Base-by-base conservation (phyloP, 2,888 invertebrate genomes). In the Crepidodera aurea region DNA sequence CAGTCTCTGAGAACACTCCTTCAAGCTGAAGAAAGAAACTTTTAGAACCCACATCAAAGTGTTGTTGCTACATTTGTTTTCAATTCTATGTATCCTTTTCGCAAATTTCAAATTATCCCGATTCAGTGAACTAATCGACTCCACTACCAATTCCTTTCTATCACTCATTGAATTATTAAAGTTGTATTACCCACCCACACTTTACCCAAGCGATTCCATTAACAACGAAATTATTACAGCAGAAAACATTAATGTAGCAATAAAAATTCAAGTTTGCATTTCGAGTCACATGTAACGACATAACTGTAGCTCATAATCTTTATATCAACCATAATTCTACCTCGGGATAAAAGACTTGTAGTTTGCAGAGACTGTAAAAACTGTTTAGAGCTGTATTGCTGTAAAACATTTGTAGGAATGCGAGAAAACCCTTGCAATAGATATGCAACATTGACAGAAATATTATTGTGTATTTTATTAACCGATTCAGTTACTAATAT, bases 251-350 rank as follows among this genome's bases (percentile, higher is more conserved):
- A 56, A 62, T 62, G 50, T 46, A 44, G 59, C 59, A 29, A 59
- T 59, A 63, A 63, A 54, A 55, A 55, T 59, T 51, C 54, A 60
- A 46, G 61, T 66, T 66, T 64, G 66, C 66, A 66, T 66, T 58
- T 57, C 56, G 50, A 40, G 48, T 32, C 44, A 60, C 55, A 60
- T 58, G 55, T 58, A 62, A 54, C 62, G 56, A 58, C 60, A 51
- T 62, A 62, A 62, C 61, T 62, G 61, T 62, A 56, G 55, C 56
- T 62, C 56, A 56, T 62, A 56, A 62, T 56, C 56, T 56, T 56
- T 56, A 56, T 56, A 56, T 56, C 56, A 56, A 56, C 34, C 56
- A 56, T 46, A 56, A 34, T 42, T 56, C 42, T 46, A 40, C 53
- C 53, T 25, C 15, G n/a, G 53, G 40, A 27, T 51, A 53, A 27